Conservation (phyloP, 2,113 vertebrate genomes). For the Trematomus loennbergii region DNA sequence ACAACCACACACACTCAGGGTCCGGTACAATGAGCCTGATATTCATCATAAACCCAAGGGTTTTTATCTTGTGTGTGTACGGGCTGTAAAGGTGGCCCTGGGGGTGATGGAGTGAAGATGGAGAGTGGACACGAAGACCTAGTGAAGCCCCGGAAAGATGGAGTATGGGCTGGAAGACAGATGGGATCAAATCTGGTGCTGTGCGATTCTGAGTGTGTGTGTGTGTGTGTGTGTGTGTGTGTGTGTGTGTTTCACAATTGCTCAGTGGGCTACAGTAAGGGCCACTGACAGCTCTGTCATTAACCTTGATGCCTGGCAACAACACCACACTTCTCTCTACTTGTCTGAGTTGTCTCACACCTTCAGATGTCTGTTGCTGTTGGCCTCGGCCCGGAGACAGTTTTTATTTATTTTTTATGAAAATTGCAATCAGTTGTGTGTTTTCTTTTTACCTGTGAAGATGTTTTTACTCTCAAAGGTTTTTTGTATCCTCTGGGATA, state of each 20-base stretch:
- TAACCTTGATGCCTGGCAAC: constrained; percentile 71
- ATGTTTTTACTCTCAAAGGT: neutral
- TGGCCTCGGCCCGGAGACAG: too few relatives aligned
- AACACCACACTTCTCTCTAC: constrained; percentile 5
- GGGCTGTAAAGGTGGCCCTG: constrained; percentile 64
- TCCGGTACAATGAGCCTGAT: constrained; percentile 18
- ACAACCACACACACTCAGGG: constrained; percentile 11
- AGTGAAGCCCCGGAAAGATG: constrained; percentile 70
- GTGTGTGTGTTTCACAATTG: constrained; percentile 32
- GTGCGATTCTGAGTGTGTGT: constrained; percentile 17
- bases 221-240: constrained; percentile 7
- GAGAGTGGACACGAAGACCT: constrained; percentile 65
- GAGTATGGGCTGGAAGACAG: constrained; percentile 60
- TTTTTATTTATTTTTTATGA: too few relatives aligned
- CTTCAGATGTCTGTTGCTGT: constrained; percentile 13
- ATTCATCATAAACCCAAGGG: constrained; percentile 73
- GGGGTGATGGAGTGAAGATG: constrained; percentile 74
- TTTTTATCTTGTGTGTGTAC: constrained; percentile 40
- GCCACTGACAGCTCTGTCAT: constrained; percentile 63
- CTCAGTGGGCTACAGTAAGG: constrained; percentile 26
- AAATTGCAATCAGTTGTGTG: neutral
- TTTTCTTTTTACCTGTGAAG: neutral
- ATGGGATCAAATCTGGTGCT: constrained; percentile 58
- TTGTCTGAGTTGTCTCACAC: constrained; percentile 25
- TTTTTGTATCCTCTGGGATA: too few relatives aligned